Evolutionary conservation across 2,888 invertebrate genomes (phyloP).

Genomic region (Diabrotica balteata): DNA sequence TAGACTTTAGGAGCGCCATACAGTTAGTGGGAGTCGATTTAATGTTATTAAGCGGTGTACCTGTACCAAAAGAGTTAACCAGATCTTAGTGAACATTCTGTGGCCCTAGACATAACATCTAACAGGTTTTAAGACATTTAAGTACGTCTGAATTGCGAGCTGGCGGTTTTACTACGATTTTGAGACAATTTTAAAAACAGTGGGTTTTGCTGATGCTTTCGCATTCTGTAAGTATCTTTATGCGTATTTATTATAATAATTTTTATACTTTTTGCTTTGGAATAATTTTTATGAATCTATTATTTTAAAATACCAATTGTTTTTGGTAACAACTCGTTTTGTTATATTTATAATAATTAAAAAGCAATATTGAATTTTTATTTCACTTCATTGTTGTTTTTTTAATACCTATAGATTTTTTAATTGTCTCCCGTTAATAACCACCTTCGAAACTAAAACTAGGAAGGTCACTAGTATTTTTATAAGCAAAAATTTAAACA

Average conservation of each 20-base stretch:
- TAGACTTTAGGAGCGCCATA: constrained; percentile 12
- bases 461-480: no score
- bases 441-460: no score
- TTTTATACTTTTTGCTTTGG: no score
- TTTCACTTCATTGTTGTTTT: no score
- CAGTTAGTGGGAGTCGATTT: constrained; percentile 17
- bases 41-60: constrained; percentile 11
- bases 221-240: no score
- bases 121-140: constrained; percentile 2
- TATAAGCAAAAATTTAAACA: no score
- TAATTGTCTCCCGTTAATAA: no score
- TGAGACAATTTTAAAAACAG: no score
- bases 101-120: constrained; percentile 5
- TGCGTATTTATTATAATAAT: no score
- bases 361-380: no score
- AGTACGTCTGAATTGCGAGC: not conserved
- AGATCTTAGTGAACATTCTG: constrained; percentile 13
- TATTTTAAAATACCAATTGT: not conserved
- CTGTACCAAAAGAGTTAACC: constrained; percentile 13
- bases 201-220: not conserved
- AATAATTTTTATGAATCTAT: not conserved
- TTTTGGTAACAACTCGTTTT: not conserved
- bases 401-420: no score
- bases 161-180: not conserved
- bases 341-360: no score